Conservation (phyloP, 2,888 invertebrate species). For the Globia sparganii region DNA sequence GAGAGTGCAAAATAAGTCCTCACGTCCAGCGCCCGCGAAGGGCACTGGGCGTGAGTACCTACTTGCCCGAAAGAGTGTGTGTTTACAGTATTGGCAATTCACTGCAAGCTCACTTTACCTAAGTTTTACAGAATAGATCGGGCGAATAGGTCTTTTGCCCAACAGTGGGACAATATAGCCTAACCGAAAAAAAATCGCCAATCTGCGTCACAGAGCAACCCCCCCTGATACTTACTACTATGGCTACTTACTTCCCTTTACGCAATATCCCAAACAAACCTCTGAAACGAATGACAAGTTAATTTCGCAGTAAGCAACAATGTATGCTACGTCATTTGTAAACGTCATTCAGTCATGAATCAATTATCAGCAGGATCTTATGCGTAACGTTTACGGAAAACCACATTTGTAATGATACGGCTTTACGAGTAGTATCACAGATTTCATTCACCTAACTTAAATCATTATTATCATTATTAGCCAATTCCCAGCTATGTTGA, state of each 20-base stretch:
- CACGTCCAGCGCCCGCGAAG: no score
- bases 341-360: conserved; percentile 39
- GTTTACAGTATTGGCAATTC: no score
- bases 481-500: neutral
- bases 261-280: conserved; percentile 11
- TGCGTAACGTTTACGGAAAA: conserved; percentile 40
- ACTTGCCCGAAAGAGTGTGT: no score
- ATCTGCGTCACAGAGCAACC: neutral
- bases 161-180: no score
- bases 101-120: no score
- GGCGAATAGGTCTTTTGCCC: no score
- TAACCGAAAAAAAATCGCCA: neutral
- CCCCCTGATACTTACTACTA: neutral
- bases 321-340: conserved; percentile 35
- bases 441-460: conserved; percentile 15
- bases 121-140: no score
- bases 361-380: conserved; percentile 21
- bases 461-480: no score
- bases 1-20: no score
- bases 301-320: conserved; percentile 31
- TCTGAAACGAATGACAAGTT: neutral
- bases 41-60: no score
- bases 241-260: neutral
- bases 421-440: conserved; percentile 5
- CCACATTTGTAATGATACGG: conserved; percentile 1